Base-by-base conservation (phyloP, 2,888 invertebrate species). In the Cyclophora punctaria region DNA sequence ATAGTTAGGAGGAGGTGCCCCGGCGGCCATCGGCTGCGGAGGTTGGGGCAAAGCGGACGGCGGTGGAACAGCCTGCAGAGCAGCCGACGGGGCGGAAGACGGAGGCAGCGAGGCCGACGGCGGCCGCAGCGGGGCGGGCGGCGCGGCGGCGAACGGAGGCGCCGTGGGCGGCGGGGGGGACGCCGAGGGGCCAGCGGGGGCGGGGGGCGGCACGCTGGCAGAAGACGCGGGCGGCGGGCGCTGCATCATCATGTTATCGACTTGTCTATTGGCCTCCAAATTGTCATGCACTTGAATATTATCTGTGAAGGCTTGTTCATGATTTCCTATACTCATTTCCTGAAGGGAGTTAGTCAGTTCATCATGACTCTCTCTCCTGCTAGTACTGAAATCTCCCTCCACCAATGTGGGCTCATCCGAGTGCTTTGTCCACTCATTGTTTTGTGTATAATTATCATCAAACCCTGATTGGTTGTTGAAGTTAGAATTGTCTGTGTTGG, bases 291-390 rank as follows among this genome's bases (percentile, higher is more conserved):
- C 20, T 53, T 62, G 56, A 47, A 50, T 47, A 49, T 50, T 55
- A 44, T 75, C 74, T 42, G 64, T 63, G 49, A 64, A 60, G 33
- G 65, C 57, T 49, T 70, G 75, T 53, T 81, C 77, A 62, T 72
- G 65, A 57, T 79, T 85, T 45, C 61, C 65, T 59, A 89, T 68
- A 53, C 69, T 78, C 77, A 89, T 76, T 45, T 81, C 81, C 55
- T 80, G 78, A 58, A 89, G 58, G 5, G 83, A 75, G 57, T 66
- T 69, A 41, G 76, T 61, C 40, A 89, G 57, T 48, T 83, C 83
- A 58, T 80, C 75, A 52, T 77, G 73, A 53, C 75, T 81, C 34
- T 78, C 75, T 44, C 63, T 62, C 51, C 71, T 71, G 45, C 68
- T 75, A 35, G 57, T 66, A 57, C 59, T 71, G 47, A 69, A 67